Evolutionary conservation across 2,113 vertebrate species (phyloP).

Genomic region (Myanophis thanlyinensis): DNA sequence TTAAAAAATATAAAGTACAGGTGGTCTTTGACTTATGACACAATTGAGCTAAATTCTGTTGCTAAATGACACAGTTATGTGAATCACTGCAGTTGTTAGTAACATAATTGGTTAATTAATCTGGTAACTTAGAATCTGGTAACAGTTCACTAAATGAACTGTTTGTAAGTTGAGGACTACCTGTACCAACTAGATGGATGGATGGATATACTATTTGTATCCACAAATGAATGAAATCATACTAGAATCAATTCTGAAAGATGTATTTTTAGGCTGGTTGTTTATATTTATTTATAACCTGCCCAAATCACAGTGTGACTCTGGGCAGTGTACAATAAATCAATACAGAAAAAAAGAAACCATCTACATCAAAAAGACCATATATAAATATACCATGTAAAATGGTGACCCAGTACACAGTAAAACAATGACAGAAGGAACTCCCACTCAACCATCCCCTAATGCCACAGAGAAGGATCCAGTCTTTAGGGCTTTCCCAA

Average conservation of each 20-base stretch:
- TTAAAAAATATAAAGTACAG: not conserved
- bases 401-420: not conserved
- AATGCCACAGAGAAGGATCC: not conserved
- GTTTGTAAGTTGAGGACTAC: no score
- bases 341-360: not conserved
- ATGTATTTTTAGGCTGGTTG: no score
- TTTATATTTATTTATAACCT: not conserved
- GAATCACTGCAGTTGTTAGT: no score
- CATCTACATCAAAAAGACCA: not conserved
- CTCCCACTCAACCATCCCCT: not conserved
- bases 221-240: not conserved
- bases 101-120: no score
- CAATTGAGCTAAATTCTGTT: no score
- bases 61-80: no score
- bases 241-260: not conserved
- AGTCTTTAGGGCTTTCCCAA: not conserved
- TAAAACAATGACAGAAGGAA: not conserved
- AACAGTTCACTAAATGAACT: no score
- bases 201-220: no score
- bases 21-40: no score
- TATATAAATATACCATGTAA: not conserved
- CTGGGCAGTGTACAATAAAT: not conserved
- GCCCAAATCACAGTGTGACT: not conserved
- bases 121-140: no score
- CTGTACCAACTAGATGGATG: no score